Evolutionary conservation across 2,797 vertebrate species (phyloP).

Genomic region (Hapalemur alaotrensis): DNA sequence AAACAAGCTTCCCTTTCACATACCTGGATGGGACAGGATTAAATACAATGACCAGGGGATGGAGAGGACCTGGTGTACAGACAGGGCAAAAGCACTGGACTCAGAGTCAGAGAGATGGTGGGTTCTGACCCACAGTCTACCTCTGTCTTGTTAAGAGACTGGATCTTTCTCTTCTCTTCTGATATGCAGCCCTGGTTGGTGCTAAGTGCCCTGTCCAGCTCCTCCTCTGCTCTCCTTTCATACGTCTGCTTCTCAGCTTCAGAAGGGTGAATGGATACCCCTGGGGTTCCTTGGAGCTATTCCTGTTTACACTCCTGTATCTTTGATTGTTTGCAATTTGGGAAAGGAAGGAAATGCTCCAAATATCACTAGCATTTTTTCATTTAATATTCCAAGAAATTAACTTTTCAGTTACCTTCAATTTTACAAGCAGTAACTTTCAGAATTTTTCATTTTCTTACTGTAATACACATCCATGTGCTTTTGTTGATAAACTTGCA

Average conservation of each 20-base stretch:
- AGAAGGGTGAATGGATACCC: not conserved
- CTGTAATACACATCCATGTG: not conserved
- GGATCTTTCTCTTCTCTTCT: not conserved
- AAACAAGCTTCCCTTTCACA: not conserved
- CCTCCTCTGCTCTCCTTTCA: not conserved
- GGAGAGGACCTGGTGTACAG: not conserved
- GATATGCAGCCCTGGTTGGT: not conserved
- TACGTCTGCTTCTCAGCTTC: not conserved
- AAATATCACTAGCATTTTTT: not conserved
- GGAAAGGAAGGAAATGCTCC: not conserved
- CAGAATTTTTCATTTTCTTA: not conserved
- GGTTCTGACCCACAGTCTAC: not conserved
- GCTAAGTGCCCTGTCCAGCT: not conserved
- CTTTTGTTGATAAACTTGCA: not conserved
- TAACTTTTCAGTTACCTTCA: not conserved
- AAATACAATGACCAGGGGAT: not conserved
- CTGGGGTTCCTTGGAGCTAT: not conserved
- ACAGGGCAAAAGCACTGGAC: not conserved
- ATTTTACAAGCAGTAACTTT: not conserved
- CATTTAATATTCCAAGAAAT: conserved; percentile 1
- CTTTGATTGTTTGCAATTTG: not conserved
- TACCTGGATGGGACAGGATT: not conserved
- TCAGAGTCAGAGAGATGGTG: not conserved
- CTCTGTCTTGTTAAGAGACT: not conserved
- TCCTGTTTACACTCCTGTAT: not conserved